Evolutionary conservation across 2,797 vertebrate genomes (phyloP).

Genomic region (Diplodus sargus): DNA sequence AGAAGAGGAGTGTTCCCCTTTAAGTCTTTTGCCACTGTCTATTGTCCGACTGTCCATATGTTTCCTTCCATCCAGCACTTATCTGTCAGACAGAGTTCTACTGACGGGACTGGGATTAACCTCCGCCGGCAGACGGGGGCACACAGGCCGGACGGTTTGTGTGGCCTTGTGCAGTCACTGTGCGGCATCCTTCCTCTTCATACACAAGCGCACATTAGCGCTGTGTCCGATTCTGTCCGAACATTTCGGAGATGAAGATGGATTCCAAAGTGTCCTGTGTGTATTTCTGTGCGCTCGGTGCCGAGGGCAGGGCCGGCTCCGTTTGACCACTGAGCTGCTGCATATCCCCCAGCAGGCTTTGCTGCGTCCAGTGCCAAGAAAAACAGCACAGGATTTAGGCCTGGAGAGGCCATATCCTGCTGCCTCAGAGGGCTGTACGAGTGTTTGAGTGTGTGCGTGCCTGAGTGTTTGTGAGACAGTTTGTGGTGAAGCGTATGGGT

Average conservation of each 20-base stretch:
- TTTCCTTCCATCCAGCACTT: constrained; percentile 68
- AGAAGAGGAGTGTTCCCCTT: constrained; percentile 37
- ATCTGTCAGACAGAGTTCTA: constrained; percentile 54
- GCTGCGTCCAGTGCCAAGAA: constrained; percentile 68
- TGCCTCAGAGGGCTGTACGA: constrained; percentile 24
- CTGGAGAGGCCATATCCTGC: constrained; percentile 78
- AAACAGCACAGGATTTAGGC: constrained; percentile 71
- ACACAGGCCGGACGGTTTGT: constrained; percentile 16
- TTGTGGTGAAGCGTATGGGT: not conserved
- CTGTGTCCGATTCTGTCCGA: constrained; percentile 30
- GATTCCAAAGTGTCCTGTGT: constrained; percentile 40
- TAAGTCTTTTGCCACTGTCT: constrained; percentile 55
- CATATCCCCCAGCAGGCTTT: constrained; percentile 66
- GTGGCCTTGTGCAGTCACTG: constrained; percentile 56
- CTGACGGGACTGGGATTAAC: constrained; percentile 42
- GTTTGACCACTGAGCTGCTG: constrained; percentile 59
- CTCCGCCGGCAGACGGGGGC: constrained; percentile 52
- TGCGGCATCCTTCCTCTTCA: constrained; percentile 63
- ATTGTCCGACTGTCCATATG: constrained; percentile 77
- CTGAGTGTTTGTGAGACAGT: not conserved
- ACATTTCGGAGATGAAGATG: constrained; percentile 46
- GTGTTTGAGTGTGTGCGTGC: constrained; percentile 19
- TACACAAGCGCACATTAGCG: constrained; percentile 6
- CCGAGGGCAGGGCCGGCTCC: constrained; percentile 26
- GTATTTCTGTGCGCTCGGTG: constrained; percentile 45